Conservation (phyloP, 2,113 vertebrate species). For the Crocuta crocuta region DNA sequence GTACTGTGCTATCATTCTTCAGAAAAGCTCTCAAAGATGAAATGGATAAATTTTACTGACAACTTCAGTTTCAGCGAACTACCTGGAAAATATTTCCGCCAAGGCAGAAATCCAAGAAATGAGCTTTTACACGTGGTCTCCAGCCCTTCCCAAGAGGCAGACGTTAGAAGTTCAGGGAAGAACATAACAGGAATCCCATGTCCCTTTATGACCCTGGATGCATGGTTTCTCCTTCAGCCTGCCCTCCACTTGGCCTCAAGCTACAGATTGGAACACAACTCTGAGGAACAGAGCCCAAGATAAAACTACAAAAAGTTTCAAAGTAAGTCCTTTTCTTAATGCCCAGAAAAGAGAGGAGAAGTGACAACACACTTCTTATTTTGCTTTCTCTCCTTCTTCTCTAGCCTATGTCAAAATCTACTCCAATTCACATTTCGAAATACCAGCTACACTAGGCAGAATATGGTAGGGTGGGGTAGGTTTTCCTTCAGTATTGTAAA, state of each 20-base stretch:
- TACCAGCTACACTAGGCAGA: not conserved
- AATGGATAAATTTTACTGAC: conserved; percentile 46
- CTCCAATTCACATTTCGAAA: not conserved
- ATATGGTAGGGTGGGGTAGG: not conserved
- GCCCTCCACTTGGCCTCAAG: not conserved
- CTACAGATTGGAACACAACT: not conserved
- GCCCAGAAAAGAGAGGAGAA: not conserved
- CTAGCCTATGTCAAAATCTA: not conserved
- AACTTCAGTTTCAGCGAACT: not conserved
- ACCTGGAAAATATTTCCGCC: not conserved
- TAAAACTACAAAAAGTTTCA: not conserved
- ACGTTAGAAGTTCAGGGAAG: no score
- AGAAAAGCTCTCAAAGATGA: not conserved
- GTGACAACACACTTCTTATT: not conserved
- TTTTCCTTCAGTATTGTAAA: not conserved
- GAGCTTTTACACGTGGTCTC: not conserved
- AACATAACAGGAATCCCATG: not conserved
- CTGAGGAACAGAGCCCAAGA: not conserved
- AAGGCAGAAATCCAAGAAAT: conserved; percentile 18
- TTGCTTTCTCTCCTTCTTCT: not conserved
- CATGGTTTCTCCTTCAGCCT: not conserved
- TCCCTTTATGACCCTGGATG: not conserved
- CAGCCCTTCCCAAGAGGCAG: not conserved
- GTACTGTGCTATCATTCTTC: not conserved
- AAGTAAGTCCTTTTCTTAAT: not conserved